A percentile compares a stretch with the other conserved stretches of the same genome.
Conservation (phyloP, 64 coral and sea anemone species). For the Dendrophyllia cribrosa region DNA sequence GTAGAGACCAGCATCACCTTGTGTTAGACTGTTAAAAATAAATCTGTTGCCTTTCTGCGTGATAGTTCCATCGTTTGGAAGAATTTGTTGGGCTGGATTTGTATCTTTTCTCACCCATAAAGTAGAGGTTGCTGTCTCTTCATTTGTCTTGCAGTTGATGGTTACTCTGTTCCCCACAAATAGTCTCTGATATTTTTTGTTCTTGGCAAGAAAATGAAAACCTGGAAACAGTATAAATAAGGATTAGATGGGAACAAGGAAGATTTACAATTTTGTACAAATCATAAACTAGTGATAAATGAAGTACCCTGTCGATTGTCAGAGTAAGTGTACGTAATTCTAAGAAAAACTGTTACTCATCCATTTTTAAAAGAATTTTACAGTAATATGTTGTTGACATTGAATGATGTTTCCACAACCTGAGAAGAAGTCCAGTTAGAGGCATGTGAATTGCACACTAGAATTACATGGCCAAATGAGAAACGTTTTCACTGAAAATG, state of each 20-base stretch:
- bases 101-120: conserved; percentile 40
- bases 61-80: conserved; percentile 30
- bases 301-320: no score
- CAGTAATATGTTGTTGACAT: no score
- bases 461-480: no score
- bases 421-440: no score
- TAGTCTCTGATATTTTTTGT: not conserved
- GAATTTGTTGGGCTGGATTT: not conserved
- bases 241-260: not conserved
- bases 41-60: conserved; percentile 34
- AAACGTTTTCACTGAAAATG: no score
- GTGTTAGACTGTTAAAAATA: conserved; percentile 38
- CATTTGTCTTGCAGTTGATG: conserved; percentile 51
- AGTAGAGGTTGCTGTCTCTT: not conserved
- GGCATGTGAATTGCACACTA: no score
- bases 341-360: no score
- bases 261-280: no score
- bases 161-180: conserved; percentile 22
- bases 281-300: no score
- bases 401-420: no score
- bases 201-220: conserved; percentile 46
- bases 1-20: conserved; percentile 71
- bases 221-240: conserved; percentile 3
- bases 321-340: no score
- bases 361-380: no score